These are phyloP conservation scores for Anoplophora glabripennis DNA, from an alignment of 1,140 invertebrate species.

Conservation along the genomic window DNA sequence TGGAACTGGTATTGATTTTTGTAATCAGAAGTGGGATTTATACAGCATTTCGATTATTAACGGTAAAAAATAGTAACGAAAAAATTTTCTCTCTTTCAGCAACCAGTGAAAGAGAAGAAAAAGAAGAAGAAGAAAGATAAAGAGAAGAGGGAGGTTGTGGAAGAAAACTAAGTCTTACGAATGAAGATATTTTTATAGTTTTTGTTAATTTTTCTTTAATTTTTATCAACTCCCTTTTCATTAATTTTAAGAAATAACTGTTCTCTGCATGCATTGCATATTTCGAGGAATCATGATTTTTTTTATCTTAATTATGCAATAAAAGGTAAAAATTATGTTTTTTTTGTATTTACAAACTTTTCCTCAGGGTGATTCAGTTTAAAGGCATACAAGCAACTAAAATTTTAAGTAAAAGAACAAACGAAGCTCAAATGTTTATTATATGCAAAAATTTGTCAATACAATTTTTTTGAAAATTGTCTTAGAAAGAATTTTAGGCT, in stretches of 20 bases:
- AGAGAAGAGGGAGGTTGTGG: slow-evolving; percentile 1
- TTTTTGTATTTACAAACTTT: too few relatives aligned
- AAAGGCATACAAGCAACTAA: too few relatives aligned
- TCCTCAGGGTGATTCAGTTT: too few relatives aligned
- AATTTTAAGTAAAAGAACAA: too few relatives aligned
- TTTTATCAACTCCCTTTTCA: background rate
- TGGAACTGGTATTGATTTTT: too few relatives aligned
- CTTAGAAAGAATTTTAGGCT: too few relatives aligned
- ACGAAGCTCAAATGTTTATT: too few relatives aligned
- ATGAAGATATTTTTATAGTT: background rate
- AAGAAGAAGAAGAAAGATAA: slow-evolving; percentile 24
- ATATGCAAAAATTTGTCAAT: too few relatives aligned
- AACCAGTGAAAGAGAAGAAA: slow-evolving; percentile 13
- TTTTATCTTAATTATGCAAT: background rate
- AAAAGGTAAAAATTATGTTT: background rate
- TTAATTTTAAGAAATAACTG: background rate
- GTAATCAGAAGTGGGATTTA: too few relatives aligned
- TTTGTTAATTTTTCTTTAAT: background rate
- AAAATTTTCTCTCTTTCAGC: background rate
- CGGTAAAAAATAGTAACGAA: too few relatives aligned
- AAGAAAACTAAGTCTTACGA: slow-evolving; percentile 13
- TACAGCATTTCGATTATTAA: too few relatives aligned
- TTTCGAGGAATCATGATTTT: background rate
- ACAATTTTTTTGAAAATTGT: too few relatives aligned
- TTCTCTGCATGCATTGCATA: background rate